A percentile compares a stretch with the other conserved stretches of the same genome.
These are phyloP conservation scores for Drosophila putrida DNA, from an alignment of 2,888 invertebrate species.

Conservation along the genomic window DNA sequence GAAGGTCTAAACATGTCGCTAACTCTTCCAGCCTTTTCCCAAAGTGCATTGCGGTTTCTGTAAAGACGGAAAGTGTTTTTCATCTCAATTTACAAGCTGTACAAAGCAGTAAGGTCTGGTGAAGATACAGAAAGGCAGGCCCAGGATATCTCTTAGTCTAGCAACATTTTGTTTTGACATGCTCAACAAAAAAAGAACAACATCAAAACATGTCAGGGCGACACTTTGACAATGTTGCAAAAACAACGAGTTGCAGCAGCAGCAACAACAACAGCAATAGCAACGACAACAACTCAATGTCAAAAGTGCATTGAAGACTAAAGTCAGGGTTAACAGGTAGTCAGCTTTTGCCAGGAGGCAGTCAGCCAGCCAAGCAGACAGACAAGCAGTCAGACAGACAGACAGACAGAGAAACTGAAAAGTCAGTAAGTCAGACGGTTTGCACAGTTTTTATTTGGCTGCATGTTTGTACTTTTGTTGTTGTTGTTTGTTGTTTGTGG, in stretches of 20 bases:
- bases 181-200: conserved; percentile 21
- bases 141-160: conserved; percentile 29
- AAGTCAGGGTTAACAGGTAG: conserved; percentile 73
- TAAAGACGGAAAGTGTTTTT: conserved; percentile 77
- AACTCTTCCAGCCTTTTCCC: conserved; percentile 58
- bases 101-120: not conserved
- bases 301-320: conserved; percentile 78
- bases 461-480: conserved; percentile 4
- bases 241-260: conserved; percentile 17
- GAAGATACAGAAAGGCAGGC: not conserved
- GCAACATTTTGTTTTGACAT: conserved; percentile 20
- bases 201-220: conserved; percentile 73
- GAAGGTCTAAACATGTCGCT: conserved; percentile 73
- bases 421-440: conserved; percentile 52
- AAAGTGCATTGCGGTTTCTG: conserved; percentile 63
- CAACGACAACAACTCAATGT: conserved; percentile 71
- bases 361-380: conserved; percentile 11
- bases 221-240: conserved; percentile 74
- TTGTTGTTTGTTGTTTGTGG: conserved; percentile 32
- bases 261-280: conserved; percentile 32
- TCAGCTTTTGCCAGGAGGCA: conserved; percentile 42
- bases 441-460: conserved; percentile 32
- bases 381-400: conserved; percentile 6
- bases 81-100: conserved; percentile 9
- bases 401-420: conserved; percentile 28